These are phyloP conservation scores for Benthochromis sp. DNA, from an alignment of 2,113 vertebrate genomes.

Conservation along the genomic window DNA sequence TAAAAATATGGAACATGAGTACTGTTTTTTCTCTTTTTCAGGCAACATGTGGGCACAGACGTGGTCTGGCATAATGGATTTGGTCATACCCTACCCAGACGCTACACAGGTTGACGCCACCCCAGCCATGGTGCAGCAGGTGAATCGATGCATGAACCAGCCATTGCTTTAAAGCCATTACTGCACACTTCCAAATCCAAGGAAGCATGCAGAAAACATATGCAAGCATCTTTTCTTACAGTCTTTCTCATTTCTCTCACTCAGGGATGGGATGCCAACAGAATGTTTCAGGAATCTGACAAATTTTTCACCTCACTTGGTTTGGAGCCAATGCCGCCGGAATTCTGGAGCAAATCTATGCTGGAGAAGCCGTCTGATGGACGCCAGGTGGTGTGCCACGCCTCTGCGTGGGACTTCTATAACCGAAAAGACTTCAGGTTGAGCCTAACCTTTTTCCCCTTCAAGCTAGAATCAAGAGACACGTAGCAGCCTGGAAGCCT, in stretches of 20 bases:
- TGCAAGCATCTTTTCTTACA: not conserved
- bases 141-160: constrained; percentile 31
- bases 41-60: constrained; percentile 99
- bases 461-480: not conserved
- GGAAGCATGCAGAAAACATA: not conserved
- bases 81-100: constrained; percentile 80
- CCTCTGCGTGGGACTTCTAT: constrained; percentile 97
- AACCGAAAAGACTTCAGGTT: constrained; percentile 97
- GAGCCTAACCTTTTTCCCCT: not conserved
- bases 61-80: constrained; percentile 89
- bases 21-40: constrained; percentile 46
- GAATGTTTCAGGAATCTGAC: constrained; percentile 88
- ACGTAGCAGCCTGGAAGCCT: not conserved
- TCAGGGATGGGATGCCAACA: constrained; percentile 82
- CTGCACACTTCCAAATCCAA: not conserved
- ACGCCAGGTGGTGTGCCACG: constrained; percentile 89
- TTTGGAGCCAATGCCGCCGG: constrained; percentile 74
- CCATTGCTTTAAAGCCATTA: not conserved
- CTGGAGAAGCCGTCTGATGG: constrained; percentile 86
- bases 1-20: not conserved
- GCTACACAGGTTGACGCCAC: constrained; percentile 87
- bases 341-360: constrained; percentile 92
- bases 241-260: not conserved
- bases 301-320: constrained; percentile 84
- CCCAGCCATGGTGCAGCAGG: constrained; percentile 86